Evolutionary conservation across 2,113 vertebrate genomes (phyloP), one percentile per base, ranked within the genome.

Genomic region (Cromileptes altivelis): DNA sequence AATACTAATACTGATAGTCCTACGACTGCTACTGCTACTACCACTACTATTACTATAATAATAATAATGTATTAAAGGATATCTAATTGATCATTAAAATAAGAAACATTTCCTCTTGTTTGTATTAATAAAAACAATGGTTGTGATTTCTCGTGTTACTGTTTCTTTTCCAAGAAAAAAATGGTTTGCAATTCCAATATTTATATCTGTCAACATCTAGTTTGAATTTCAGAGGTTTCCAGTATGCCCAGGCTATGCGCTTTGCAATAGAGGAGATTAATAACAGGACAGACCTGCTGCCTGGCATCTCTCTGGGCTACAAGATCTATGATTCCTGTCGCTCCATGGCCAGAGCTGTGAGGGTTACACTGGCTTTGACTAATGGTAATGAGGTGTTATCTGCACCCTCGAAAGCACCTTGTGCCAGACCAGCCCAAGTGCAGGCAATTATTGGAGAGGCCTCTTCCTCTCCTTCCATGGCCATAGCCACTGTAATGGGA

Each of bases 181-280:
- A 45, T 45, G 11, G 42, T 45, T 45, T 45, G 8, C 10, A 53
- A 18, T 55, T 55, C 19, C 27, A 13, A 33, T 53, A 2, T 10
- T 9, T 23, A 19, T 17, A 33, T 23, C 53, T 55, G 19, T 45
- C 42, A 1, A 12, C 42, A 2, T 45, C 42, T 21, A 70, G 69
- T 70, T 70, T 70, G 2, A 56, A 56, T 25, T 94, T 94, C 76
- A 94, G 94, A 85, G 92, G 82, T 1, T 93, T 95, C 78, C 95
- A 95, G 70, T 93, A 86, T 77, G 84, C 89, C 23, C 94, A 95
- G 75, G 89, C 95, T 5, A 93, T 95, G 93, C 83, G 94, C 5
- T 96, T 95, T 90, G 93, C 95, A 21, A 94, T 94, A 52, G 93
- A 94, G 56, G 93, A 96, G 75, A 94, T 96, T 42, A 96, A 96